Base-by-base conservation (phyloP, 2,888 invertebrate genomes). In the Dolichomitus sp. region DNA sequence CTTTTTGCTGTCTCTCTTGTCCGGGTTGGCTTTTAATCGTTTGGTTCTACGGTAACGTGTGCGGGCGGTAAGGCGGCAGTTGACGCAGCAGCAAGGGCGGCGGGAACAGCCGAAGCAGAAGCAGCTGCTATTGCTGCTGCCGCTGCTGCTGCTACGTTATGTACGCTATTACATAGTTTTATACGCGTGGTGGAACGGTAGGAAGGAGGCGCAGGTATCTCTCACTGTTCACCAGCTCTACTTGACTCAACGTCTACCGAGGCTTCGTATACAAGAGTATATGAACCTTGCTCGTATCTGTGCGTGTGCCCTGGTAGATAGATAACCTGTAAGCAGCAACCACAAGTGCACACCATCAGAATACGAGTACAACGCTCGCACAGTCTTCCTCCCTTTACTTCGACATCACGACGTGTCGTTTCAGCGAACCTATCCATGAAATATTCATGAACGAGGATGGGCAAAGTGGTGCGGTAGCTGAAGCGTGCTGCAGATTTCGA, bases 131-230 rank as follows among this genome's bases (percentile, higher is more conserved):
- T 54, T 17, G 23, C 27, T 4, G 69, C 37, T n/a, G 65, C 66
- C 59, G 66, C 79, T n/a, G 65, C 73, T 42, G 66, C 66, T 69
- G 54, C 74, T 69, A 52, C 65, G 45, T 65, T 65, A 65, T 73
- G 72, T 75, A 68, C 72, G 76, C 83, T 83, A 73, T 83, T 83
- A 57, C 83, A 83, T 80, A 83, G 80, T 83, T 83, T 80, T 48
- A 50, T 69, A 69, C 73, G 63, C 77, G 83, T 69, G 76, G 76
- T 45, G 59, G 73, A 48, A 69, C 54, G 83, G 57, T 48, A 66
- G 65, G 76, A 72, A 48, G 48, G 70, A 76, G 76, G 42, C 70
- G 23, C 57, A 65, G 70, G 33, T 61, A 52, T 63, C 65, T 45
- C 45, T 65, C 59, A n/a, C 40, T 40, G 63, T 63, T 65, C 65